phyloP scores from a whole-genome alignment of 2,888 invertebrate genomes.

The Labia minor region DNA sequence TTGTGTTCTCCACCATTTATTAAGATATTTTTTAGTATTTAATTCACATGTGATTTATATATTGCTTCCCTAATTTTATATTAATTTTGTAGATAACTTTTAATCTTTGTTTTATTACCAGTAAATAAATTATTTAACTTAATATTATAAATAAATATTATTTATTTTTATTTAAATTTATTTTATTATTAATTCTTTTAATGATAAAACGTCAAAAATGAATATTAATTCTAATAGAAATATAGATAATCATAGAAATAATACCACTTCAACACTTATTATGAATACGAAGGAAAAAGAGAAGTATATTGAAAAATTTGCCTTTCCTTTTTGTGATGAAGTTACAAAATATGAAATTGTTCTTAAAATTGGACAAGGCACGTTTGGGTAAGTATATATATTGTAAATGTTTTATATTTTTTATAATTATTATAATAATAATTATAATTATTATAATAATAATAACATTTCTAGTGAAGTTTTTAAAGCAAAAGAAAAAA shows the following conservation, averaged over 20 bases:
- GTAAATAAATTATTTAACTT: too few relatives aligned
- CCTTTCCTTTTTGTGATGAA: conserved; percentile 81
- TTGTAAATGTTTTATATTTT: background rate
- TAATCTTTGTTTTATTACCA: too few relatives aligned
- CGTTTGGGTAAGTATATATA: conserved; percentile 88
- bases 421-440: background rate
- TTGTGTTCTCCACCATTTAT: too few relatives aligned
- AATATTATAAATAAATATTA: too few relatives aligned
- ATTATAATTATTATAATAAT: too few relatives aligned
- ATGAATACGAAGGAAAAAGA: conserved; percentile 42
- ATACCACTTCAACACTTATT: background rate
- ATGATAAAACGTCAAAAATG: background rate
- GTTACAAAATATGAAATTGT: conserved; percentile 91
- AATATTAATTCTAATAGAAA: background rate
- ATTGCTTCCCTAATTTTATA: too few relatives aligned
- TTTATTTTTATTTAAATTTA: too few relatives aligned
- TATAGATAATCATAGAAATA: background rate
- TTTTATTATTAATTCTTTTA: too few relatives aligned
- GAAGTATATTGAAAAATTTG: conserved; percentile 66
- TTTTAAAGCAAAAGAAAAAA: conserved; percentile 88
- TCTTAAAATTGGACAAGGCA: conserved; percentile 97
- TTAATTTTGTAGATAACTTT: too few relatives aligned
- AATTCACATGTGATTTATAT: too few relatives aligned
- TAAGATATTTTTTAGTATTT: too few relatives aligned
- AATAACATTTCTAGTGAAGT: conserved; percentile 61